These are phyloP conservation scores for Resseliella maxima DNA, from an alignment of 2,888 invertebrate species.

Conservation along the genomic window DNA sequence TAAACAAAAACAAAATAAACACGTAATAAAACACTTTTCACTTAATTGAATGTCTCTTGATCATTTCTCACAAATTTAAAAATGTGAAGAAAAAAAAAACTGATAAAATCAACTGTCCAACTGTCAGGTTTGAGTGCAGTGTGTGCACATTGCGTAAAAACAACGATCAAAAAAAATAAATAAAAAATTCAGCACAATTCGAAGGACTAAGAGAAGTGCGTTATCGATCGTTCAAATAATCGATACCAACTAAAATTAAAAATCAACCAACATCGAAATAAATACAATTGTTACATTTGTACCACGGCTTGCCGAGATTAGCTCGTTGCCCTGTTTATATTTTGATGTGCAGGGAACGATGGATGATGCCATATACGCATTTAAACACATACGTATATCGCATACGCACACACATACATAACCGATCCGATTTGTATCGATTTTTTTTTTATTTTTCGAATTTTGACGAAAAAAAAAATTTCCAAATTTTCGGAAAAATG, in stretches of 20 bases:
- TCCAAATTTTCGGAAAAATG: conserved; percentile 46
- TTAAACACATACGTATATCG: background rate
- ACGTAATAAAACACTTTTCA: background rate
- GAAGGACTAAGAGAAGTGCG: background rate
- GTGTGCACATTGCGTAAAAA: conserved; percentile 16
- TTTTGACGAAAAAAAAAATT: conserved; percentile 23
- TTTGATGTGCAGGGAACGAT: background rate
- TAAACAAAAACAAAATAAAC: background rate
- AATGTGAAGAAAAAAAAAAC: background rate
- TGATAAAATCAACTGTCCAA: background rate
- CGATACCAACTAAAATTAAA: conserved; percentile 49
- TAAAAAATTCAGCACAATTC: background rate
- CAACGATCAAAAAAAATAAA: background rate
- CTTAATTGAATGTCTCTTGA: background rate
- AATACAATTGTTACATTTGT: conserved; percentile 49
- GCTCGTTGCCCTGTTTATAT: background rate
- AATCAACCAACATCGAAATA: conserved; percentile 49
- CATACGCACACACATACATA: background rate
- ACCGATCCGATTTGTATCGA: background rate
- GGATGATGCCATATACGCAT: background rate
- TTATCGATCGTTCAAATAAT: conserved; percentile 48
- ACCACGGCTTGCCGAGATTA: conserved; percentile 18
- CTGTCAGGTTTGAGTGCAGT: background rate
- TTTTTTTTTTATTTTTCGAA: conserved; percentile 27
- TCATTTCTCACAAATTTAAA: background rate